Conservation (phyloP, 1,140 invertebrate species). For the Ips nitidus region DNA sequence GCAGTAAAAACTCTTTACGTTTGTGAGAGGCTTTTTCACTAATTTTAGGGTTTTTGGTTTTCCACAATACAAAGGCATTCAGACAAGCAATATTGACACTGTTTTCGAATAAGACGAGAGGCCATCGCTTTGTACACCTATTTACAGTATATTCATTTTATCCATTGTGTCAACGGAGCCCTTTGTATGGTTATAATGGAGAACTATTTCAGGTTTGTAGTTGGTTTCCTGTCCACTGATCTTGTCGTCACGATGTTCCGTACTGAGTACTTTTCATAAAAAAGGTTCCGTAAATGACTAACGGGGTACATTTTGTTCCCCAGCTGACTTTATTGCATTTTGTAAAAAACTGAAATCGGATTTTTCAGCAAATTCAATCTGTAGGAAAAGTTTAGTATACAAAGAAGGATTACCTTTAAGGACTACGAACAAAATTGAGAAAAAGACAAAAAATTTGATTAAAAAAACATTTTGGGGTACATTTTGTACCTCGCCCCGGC, state of each 20-base stretch:
- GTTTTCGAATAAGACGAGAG: slow-evolving; percentile 43
- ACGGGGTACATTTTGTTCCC: too few relatives aligned
- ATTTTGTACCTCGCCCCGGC: too few relatives aligned
- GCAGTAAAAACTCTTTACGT: slow-evolving; percentile 31
- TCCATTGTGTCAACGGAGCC: slow-evolving; percentile 38
- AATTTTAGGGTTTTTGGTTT: slow-evolving; percentile 20
- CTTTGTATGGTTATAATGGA: slow-evolving; percentile 41
- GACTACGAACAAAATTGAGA: too few relatives aligned
- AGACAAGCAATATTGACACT: slow-evolving; percentile 27
- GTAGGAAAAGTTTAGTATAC: too few relatives aligned
- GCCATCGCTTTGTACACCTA: slow-evolving; percentile 45
- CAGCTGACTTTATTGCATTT: too few relatives aligned
- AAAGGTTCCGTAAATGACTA: too few relatives aligned
- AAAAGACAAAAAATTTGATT: too few relatives aligned
- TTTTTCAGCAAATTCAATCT: too few relatives aligned
- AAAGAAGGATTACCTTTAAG: too few relatives aligned
- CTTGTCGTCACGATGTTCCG: slow-evolving; percentile 34
- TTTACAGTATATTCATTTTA: slow-evolving; percentile 33
- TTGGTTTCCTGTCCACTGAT: slow-evolving; percentile 25
- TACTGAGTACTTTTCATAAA: too few relatives aligned
- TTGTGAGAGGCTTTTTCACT: slow-evolving; percentile 16
- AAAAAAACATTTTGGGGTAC: too few relatives aligned
- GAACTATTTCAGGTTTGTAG: slow-evolving; percentile 37
- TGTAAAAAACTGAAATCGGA: too few relatives aligned
- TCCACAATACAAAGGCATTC: slow-evolving; percentile 30